phyloP scores from a whole-genome alignment of 2,797 vertebrate species.

The Halcyon smyrnensis region DNA sequence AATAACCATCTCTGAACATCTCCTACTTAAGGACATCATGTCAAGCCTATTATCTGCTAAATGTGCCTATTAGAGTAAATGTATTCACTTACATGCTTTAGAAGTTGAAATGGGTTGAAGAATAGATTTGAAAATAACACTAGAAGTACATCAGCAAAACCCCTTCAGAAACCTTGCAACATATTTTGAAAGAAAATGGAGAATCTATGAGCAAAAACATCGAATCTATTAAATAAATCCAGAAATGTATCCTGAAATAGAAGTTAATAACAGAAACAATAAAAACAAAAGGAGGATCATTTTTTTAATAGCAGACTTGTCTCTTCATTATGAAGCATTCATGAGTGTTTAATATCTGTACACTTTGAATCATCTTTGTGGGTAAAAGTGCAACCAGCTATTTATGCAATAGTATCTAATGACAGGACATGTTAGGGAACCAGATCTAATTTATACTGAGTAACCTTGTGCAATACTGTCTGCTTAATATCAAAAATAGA shows the following conservation, averaged over 20 bases:
- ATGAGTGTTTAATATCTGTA: not conserved
- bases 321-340: not conserved
- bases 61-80: conserved; percentile 35
- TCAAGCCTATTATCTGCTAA: conserved; percentile 43
- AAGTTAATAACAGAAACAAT: not conserved
- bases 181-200: conserved; percentile 35
- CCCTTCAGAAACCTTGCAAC: conserved; percentile 23
- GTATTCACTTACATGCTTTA: conserved; percentile 34
- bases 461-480: not conserved
- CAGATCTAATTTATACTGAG: conserved; percentile 24
- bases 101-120: not conserved
- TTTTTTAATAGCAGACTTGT: not conserved
- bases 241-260: not conserved
- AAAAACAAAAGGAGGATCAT: not conserved
- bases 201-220: not conserved
- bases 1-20: conserved; percentile 17
- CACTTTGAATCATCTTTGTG: not conserved
- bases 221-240: not conserved
- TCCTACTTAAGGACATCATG: conserved; percentile 9
- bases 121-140: conserved; percentile 29
- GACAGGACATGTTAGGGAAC: not conserved
- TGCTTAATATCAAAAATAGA: conserved; percentile 33
- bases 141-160: not conserved
- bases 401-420: conserved; percentile 5
- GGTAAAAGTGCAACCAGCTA: not conserved